Evolutionary conservation across 1,140 invertebrate species (phyloP), one percentile per base, ranked within the genome.

Genomic region (Solenopsis invicta): DNA sequence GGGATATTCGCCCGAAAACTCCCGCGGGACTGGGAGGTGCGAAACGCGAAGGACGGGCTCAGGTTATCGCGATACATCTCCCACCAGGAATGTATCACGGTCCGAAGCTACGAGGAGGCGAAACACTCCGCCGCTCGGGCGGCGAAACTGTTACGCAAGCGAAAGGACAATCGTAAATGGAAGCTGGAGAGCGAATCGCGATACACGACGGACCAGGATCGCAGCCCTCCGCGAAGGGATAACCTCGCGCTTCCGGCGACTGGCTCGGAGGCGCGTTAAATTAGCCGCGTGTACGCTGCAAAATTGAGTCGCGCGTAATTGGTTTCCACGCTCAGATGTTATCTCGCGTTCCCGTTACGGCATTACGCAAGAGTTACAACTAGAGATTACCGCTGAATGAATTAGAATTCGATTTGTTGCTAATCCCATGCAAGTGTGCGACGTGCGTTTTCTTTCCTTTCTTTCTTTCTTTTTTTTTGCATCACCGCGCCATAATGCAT

Each of bases 201-300:
- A 94, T 94, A 95, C 93, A 93, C 85, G 90, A 74, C 45, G 72
- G 61, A 95, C 72, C 92, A 94, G 94, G 94, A 59, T 80, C 76
- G 12, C 92, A 95, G 89, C 54, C 72, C 21, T 34, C 16, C 56
- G 48, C 29, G 67, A n/a, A 88, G 74, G 80, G 69, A 34, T 88
- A 21, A n/a, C 13, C 9, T 37, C 34, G 52, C 9, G 37, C 34
- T 59, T 41, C 24, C 21, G 48, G 48, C 48, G 54, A 5, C 37
- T 21, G 21, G 50, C 59, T n/a, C 16, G 54, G 50, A 37, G 41
- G 18, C 34, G 10, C 10, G 34, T 81, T 56, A n/a, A 29, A n/a
- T 45, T 61, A 41, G 4, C 13, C 34, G 18, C 0, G 13, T 1
- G 29, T 3, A 12, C 8, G 21, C 12, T 45, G 21, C 1, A 59